Base-by-base conservation (phyloP, 2,888 invertebrate species). In the Aphodius granarius region DNA sequence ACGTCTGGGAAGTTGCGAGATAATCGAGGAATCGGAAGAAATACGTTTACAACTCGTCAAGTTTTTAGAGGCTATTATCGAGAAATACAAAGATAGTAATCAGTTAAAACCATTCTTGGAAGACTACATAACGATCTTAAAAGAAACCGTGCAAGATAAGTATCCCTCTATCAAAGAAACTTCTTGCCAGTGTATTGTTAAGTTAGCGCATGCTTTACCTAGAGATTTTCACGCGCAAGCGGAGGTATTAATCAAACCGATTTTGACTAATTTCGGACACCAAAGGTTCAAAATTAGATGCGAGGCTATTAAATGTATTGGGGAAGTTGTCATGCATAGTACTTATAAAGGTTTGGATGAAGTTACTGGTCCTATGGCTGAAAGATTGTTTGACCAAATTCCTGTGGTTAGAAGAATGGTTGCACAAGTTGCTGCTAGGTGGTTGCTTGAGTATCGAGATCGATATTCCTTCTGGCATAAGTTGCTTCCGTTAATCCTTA, bases 391-490 rank as follows among this genome's bases (percentile, higher is more conserved):
- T 89, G 97, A 98, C 88, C 92, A 93, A 81, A 93, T 93, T 83
- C 91, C 93, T 0, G 88, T 90, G 75, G 97, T 97, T 0, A 90
- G 98, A 68, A 87, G 89, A 82, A 94, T 94, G 80, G 94, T 96
- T 3, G 92, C 94, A 0, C 87, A 91, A 81, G 93, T 95, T 81
- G 93, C 95, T 0, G 94, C 95, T 2, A 88, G 89, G 66, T 95
- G 96, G 95, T 89, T 97, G 85, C 84, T 94, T 21, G 90, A 91
- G 74, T 91, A 97, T 75, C 90, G 90, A 73, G 97, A 98, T 85
- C 89, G 97, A 80, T 98, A 98, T 85, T 97, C 97, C 0, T 97
- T 92, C 87, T 97, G 95, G 89, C 92, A 94, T 84, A 93, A 94
- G 80, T 90, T 97, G 82, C 89, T 98, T 80, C 97, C 98, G 0